A percentile compares a stretch with the other conserved stretches of the same genome.
Evolutionary conservation across 2,888 invertebrate genomes (phyloP).

Genomic region (Panorpa germanica): DNA sequence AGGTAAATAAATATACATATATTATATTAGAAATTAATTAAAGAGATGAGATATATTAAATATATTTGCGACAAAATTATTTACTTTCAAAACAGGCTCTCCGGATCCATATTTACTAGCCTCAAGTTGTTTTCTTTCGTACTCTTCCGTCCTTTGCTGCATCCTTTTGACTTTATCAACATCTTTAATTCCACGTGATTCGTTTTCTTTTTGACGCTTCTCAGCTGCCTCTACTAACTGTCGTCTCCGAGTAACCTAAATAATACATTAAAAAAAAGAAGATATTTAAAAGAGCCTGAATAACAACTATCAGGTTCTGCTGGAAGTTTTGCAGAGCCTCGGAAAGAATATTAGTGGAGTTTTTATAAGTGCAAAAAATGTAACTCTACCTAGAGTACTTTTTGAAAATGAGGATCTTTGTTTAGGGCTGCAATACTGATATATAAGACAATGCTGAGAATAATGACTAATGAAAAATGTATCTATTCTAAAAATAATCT

Average conservation of each 20-base stretch:
- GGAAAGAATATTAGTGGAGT: no score
- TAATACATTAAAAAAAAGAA: no score
- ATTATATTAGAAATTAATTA: no score
- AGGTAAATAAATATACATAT: no score
- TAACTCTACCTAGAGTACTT: background rate
- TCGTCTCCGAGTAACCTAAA: conserved; percentile 40
- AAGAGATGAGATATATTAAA: no score
- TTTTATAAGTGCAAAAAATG: no score
- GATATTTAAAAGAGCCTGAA: no score
- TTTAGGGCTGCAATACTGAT: background rate
- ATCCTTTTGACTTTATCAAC: conserved; percentile 34
- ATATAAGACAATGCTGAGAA: no score
- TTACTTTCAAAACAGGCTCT: conserved; percentile 15
- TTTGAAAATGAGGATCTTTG: conserved; percentile 1
- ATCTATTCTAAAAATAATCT: background rate
- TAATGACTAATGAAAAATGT: conserved; percentile 1
- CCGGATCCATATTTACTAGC: conserved; percentile 18
- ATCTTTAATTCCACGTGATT: conserved; percentile 43
- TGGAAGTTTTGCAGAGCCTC: no score
- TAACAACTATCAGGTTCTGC: no score
- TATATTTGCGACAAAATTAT: no score
- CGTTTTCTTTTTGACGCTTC: conserved; percentile 35
- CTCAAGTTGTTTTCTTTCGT: conserved; percentile 34
- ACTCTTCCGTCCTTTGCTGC: conserved; percentile 34
- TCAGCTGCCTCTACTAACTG: conserved; percentile 52